Conservation (phyloP, 2,888 invertebrate species). For the Idaea biselata region DNA sequence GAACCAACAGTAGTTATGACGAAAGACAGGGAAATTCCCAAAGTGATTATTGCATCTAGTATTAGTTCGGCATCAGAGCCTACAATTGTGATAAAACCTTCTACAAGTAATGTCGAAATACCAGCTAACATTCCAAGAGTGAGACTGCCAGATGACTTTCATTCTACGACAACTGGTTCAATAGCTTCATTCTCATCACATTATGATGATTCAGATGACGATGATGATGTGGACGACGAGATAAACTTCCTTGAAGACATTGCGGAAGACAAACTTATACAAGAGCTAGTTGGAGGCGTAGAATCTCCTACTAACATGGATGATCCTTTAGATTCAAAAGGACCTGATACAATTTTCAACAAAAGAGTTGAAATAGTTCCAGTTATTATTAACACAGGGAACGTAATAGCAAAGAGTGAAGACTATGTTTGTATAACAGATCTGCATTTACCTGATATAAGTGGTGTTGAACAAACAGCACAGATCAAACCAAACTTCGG, state of each 20-base stretch:
- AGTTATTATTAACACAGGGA: slow-evolving; percentile 62
- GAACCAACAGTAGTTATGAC: slow-evolving; percentile 30
- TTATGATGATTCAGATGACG: slow-evolving; percentile 58
- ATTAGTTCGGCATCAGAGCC: slow-evolving; percentile 73
- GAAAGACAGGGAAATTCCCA: slow-evolving; percentile 61
- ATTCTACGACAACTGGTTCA: slow-evolving; percentile 55
- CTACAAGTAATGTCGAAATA: slow-evolving; percentile 61
- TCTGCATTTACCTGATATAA: slow-evolving; percentile 60
- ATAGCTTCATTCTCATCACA: slow-evolving; percentile 60
- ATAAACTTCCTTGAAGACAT: slow-evolving; percentile 56
- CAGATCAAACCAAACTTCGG: slow-evolving; percentile 72
- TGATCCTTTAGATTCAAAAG: slow-evolving; percentile 65
- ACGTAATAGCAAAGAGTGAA: slow-evolving; percentile 49
- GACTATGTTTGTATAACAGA: slow-evolving; percentile 67
- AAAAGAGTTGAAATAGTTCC: slow-evolving; percentile 72
- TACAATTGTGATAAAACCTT: slow-evolving; percentile 82
- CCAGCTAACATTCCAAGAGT: slow-evolving; percentile 73
- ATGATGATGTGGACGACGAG: slow-evolving; percentile 51
- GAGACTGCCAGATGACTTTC: slow-evolving; percentile 70
- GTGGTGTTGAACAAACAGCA: slow-evolving; percentile 61
- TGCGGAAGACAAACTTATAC: slow-evolving; percentile 65
- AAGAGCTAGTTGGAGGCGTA: slow-evolving; percentile 71
- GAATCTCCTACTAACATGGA: slow-evolving; percentile 65
- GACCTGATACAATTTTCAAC: slow-evolving; percentile 63
- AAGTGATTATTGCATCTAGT: slow-evolving; percentile 78